Base-by-base conservation (phyloP, 2,797 vertebrate species). In the Siniperca obscura region DNA sequence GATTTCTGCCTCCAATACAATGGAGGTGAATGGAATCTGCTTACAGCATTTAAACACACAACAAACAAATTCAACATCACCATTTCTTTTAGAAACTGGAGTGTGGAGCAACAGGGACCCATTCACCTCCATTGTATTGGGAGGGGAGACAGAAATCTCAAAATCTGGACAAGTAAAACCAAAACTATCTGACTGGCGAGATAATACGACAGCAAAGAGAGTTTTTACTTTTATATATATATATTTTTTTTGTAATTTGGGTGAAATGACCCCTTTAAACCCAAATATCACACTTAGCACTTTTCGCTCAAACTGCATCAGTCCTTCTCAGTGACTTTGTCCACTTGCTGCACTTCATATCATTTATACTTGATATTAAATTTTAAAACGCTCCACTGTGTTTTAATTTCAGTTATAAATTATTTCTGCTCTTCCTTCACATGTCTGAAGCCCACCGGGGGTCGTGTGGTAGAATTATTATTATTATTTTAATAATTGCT, bases 211-310 rank as follows among this genome's bases (percentile, higher is more conserved):
- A 8, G 11, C 4, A 25, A 55, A 27, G 34, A 27, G 34, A 30
- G 30, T 30, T 30, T 30, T 30, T 30, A 30, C 30, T 17, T 30
- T 42, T 21, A 27, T 17, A 30, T n/a, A n/a, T n/a, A n/a, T n/a
- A n/a, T n/a, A n/a, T n/a, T n/a, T 27, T 36, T 50, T 6, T 38
- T 16, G 1, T 22, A 46, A 12, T 42, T 52, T 42, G 6, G 25
- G 17, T 57, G 42, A 78, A 72, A 52, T 85, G n/a, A 75, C 52
- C 52, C 36, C 2, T 72, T 34, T 81, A 34, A 75, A 72, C 12
- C n/a, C 60, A 74, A 68, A 73, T 44, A 14, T 67, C 50, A 80
- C 7, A 67, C 67, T 76, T 82, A 81, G 59, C 65, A 82, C 70
- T 78, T 73, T 72, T 34, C 12, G 12, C 17, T 76, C 21, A 64